Percentiles rank a stretch among this genome's conserved stretches.
Conservation (phyloP, 1,140 invertebrate genomes). For the Conopomorpha cramerella region DNA sequence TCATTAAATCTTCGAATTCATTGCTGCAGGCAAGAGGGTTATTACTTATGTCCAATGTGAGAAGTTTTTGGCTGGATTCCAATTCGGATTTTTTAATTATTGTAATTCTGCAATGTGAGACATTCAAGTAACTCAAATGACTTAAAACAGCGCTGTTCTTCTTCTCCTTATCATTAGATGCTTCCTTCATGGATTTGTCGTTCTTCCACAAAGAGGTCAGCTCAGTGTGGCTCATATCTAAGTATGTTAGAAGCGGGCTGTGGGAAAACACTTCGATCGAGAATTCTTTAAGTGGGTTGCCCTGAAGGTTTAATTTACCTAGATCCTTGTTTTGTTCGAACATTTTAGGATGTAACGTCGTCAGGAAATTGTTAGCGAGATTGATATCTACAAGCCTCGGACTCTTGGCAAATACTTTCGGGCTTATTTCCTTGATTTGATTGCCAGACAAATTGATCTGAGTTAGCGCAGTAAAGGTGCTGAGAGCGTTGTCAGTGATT, state of each 20-base stretch:
- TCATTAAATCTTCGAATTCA: slow-evolving; percentile 63
- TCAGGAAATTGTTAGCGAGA: slow-evolving; percentile 69
- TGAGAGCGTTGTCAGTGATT: slow-evolving; percentile 65
- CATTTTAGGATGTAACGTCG: slow-evolving; percentile 60
- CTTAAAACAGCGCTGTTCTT: slow-evolving; percentile 44
- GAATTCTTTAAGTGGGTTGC: slow-evolving; percentile 69
- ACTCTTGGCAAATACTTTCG: slow-evolving; percentile 51
- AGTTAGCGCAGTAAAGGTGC: slow-evolving; percentile 68
- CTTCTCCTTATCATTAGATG: slow-evolving; percentile 66
- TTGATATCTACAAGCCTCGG: slow-evolving; percentile 68
- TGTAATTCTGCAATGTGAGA: slow-evolving; percentile 63
- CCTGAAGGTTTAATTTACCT: slow-evolving; percentile 69
- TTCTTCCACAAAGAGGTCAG: slow-evolving; percentile 63
- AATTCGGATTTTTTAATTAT: slow-evolving; percentile 62
- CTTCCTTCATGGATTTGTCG: no score
- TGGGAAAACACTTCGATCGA: slow-evolving; percentile 68
- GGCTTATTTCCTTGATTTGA: slow-evolving; percentile 57
- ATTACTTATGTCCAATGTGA: slow-evolving; percentile 64
- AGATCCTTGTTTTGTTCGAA: slow-evolving; percentile 67
- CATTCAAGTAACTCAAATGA: slow-evolving; percentile 61
- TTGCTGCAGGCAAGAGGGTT: slow-evolving; percentile 69
- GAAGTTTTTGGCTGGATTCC: slow-evolving; percentile 62
- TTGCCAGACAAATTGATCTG: slow-evolving; percentile 69
- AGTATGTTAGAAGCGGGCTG: slow-evolving; percentile 25
- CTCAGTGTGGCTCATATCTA: slow-evolving; percentile 63